Evolutionary conservation across 2,888 invertebrate genomes (phyloP).

Genomic region (Sesia apiformis): DNA sequence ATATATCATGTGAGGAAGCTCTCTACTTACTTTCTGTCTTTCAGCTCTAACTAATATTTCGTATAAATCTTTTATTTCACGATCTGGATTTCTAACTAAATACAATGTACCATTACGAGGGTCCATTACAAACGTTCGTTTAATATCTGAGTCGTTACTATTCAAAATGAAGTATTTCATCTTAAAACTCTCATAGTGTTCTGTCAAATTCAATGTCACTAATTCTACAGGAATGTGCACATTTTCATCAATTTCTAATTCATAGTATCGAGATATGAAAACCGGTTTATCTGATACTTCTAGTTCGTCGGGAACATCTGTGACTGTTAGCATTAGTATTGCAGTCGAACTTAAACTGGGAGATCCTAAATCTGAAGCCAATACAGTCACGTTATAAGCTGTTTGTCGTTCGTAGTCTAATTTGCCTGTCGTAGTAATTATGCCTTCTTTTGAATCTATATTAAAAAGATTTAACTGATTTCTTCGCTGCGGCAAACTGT

Average conservation of each 20-base stretch:
- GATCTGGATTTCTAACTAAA: slow-evolving; percentile 82
- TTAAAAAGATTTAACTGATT: slow-evolving; percentile 79
- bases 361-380: slow-evolving; percentile 89
- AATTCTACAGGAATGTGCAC: slow-evolving; percentile 83
- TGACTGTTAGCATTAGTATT: slow-evolving; percentile 78
- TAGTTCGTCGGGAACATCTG: slow-evolving; percentile 77
- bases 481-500: slow-evolving; percentile 80
- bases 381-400: slow-evolving; percentile 83
- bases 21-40: slow-evolving; percentile 76
- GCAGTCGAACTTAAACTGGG: slow-evolving; percentile 88
- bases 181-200: slow-evolving; percentile 77
- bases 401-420: slow-evolving; percentile 81
- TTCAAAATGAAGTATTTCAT: slow-evolving; percentile 78
- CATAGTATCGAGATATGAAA: slow-evolving; percentile 83
- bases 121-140: slow-evolving; percentile 82
- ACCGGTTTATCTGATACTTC: slow-evolving; percentile 63
- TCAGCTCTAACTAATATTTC: slow-evolving; percentile 70
- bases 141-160: slow-evolving; percentile 74
- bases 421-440: slow-evolving; percentile 82
- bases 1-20: slow-evolving; percentile 83
- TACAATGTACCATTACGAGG: slow-evolving; percentile 84
- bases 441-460: slow-evolving; percentile 90
- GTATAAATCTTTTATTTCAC: slow-evolving; percentile 81
- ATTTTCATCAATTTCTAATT: slow-evolving; percentile 88
- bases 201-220: slow-evolving; percentile 84